Conservation (phyloP, 2,888 invertebrate species). For the Mesochorus sp. region DNA sequence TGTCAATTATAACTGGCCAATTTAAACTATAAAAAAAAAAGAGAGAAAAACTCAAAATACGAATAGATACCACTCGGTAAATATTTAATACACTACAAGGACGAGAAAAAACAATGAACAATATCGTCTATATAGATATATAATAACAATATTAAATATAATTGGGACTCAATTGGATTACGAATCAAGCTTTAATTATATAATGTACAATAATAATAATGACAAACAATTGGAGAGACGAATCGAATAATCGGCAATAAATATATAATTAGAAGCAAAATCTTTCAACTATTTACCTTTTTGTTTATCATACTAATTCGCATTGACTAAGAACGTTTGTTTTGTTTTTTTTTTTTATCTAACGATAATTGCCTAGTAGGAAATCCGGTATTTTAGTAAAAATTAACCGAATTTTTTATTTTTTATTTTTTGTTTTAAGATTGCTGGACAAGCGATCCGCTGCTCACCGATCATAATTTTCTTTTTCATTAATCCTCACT, state of each 20-base stretch:
- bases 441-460: conserved; percentile 45
- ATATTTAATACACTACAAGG: conserved; percentile 40
- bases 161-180: conserved; percentile 51
- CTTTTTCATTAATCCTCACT: conserved; percentile 35
- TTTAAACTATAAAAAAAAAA: background rate
- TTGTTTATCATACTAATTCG: conserved; percentile 45
- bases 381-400: conserved; percentile 56
- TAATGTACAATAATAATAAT: conserved; percentile 45
- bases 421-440: conserved; percentile 26
- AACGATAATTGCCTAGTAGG: conserved; percentile 62
- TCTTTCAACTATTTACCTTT: conserved; percentile 41
- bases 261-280: conserved; percentile 46
- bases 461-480: conserved; percentile 45
- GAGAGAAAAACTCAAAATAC: background rate
- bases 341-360: conserved; percentile 47
- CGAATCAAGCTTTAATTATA: conserved; percentile 30
- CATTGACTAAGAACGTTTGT: conserved; percentile 60
- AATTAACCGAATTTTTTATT: conserved; percentile 61
- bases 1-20: conserved; percentile 14
- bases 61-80: conserved; percentile 18
- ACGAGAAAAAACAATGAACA: conserved; percentile 59
- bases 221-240: conserved; percentile 45
- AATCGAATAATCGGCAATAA: conserved; percentile 45
- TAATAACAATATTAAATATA: conserved; percentile 57
- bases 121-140: conserved; percentile 28